Evolutionary conservation across 2,113 vertebrate species (phyloP), one percentile per base, ranked within the genome.

Genomic region (Lepus americanus): DNA sequence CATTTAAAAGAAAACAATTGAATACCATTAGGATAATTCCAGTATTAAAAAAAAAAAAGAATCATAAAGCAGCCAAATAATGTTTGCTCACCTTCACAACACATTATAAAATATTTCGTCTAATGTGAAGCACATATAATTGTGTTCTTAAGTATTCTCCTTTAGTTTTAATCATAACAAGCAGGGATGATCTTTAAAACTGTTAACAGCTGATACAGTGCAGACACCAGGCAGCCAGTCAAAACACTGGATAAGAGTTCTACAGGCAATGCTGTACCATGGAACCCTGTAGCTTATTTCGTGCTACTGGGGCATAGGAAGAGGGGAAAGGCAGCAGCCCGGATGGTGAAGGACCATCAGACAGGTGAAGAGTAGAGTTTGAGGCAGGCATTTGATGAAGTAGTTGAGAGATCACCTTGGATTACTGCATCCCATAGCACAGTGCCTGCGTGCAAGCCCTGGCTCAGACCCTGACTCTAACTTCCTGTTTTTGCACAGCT

Each of bases 1-100:
- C 96, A 97, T 82, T 97, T 86, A 27, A 96, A 96, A 90, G 84
- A 82, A 98, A 96, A 87, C 63, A 92, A 87, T 95, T n/a, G 96
- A 80, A 95, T 87, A 77, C 36, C 61, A 97, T 97, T 82, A 95
- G 66, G 94, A 95, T 79, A 95, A 97, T 0, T 96, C 82, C 72
- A 89, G 36, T 95, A 96, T 97, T 96, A 55, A 95, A 96, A 86
- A 55, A 86, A 55, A 74, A 55, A 98, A 97, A 97, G 93, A 94
- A 94, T 96, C 92, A 96, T 97, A 84, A 95, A 97, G 92, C 72
- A 95, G 78, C 95, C 96, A 89, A 82, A 89, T 95, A 94, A 97
- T 81, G 91, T 98, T 97, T 96, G 8, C 19, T 90, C 94, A 97
- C 77, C 95, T 97, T 85, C 64, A 73, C 63, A 97, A 95, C 22